These are phyloP conservation scores for Meganola albula DNA, from an alignment of 2,888 invertebrate species.

Conservation along the genomic window DNA sequence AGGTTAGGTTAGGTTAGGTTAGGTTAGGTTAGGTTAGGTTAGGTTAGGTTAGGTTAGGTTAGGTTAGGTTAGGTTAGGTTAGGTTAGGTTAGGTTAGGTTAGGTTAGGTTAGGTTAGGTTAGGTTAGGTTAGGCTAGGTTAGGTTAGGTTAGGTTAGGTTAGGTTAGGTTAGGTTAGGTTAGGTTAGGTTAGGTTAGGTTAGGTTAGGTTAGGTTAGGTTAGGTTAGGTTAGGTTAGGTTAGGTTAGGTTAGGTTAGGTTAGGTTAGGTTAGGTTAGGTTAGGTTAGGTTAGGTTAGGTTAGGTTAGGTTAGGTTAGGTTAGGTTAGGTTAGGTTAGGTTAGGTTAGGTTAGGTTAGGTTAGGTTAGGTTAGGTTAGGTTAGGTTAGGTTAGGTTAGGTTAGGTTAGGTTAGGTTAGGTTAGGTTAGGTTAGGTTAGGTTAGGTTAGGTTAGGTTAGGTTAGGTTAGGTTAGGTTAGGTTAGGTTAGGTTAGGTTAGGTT, in stretches of 20 bases:
- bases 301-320: conserved; percentile 10
- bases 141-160: conserved; percentile 4
- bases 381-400: no score
- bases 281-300: conserved; percentile 13
- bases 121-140: conserved; percentile 2
- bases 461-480: conserved; percentile 9
- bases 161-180: conserved; percentile 2
- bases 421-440: background rate
- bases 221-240: conserved; percentile 3
- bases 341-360: background rate
- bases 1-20: conserved; percentile 2
- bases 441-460: conserved; percentile 5
- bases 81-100: conserved; percentile 2
- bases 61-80: conserved; percentile 6
- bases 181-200: conserved; percentile 3
- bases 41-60: conserved; percentile 1
- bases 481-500: conserved; percentile 7
- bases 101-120: conserved; percentile 3
- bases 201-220: conserved; percentile 1
- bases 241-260: conserved; percentile 8
- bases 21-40: conserved; percentile 1
- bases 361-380: background rate
- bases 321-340: background rate
- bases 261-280: conserved; percentile 12
- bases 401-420: background rate